Base-by-base conservation (phyloP, 2,888 invertebrate genomes). In the Ecdyonurus torrentis region DNA sequence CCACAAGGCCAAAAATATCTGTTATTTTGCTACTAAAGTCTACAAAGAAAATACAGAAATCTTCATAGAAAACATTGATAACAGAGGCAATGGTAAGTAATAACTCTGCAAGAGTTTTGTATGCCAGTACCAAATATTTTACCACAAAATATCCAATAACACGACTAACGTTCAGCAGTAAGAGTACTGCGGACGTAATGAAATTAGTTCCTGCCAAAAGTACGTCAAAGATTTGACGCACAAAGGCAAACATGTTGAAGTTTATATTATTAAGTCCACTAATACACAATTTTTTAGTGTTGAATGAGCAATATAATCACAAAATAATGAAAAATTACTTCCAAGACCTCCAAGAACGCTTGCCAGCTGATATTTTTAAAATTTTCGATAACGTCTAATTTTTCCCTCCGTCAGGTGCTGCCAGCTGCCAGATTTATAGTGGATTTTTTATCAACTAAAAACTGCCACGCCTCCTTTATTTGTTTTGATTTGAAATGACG, bases 21-120 rank as follows among this genome's bases (percentile, higher is more conserved):
- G 20, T 23, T 15, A 23, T 23, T 63, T 63, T 63, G 2, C 52
- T 53, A 2, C 50, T 19, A 15, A 63, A 52, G 58, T 63, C 63
- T 20, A 37, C 20, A 1, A 63, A 7, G 20, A 63, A 63, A 15
- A 58, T 25, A 22, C 25, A 61, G 61, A 61, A 63, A 61, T 63
- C 63, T 63, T 63, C 63, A 58, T 63, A 63, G 18, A 63, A 20
- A 23, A 63, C 23, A 25, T 55, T 53, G 1, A 58, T 1, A 2
- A 37, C 63, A 37, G 19, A 10, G 2, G 20, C 25, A 19, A 23
- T 23, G 1, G 58, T 18, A 25, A 20, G 10, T 18, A 50, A 15
- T 1, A 20, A n/a, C 18, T 15, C 15, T 20, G 15, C 60, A 1
- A 58, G 20, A 23, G 7, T 22, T 19, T 22, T 37, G 1, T 23